A percentile compares a stretch with the other conserved stretches of the same genome.
phyloP scores from a whole-genome alignment of 2,888 invertebrate genomes.

The Linyphia triangularis region DNA sequence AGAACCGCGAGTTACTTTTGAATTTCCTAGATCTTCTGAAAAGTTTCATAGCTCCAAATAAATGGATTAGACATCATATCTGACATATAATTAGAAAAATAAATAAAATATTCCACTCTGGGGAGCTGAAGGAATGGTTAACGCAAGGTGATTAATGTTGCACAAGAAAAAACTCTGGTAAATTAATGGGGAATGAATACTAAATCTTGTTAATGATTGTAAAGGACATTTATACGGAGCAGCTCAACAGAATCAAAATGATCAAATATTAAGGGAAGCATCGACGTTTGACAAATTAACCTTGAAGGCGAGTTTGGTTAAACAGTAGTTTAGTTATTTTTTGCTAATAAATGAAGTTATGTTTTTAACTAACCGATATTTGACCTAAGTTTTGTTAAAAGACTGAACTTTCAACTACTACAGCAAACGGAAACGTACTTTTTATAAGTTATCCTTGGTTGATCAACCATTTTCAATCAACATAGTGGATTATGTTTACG shows the following conservation, averaged over 20 bases:
- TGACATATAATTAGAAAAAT: neutral
- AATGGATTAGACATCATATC: neutral
- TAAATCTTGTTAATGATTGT: neutral
- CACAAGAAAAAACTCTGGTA: neutral
- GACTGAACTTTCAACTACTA: too few species aligned
- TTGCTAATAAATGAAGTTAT: too few species aligned
- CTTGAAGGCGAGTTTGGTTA: neutral
- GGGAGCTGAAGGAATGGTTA: neutral
- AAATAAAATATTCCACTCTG: neutral
- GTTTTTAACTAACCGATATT: too few species aligned
- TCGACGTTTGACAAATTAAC: neutral
- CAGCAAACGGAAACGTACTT: too few species aligned
- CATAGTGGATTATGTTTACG: too few species aligned
- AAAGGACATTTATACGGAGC: neutral
- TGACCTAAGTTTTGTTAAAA: too few species aligned
- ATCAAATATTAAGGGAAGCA: neutral
- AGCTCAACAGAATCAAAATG: neutral
- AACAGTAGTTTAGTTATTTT: too few species aligned
- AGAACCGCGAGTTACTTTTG: too few species aligned
- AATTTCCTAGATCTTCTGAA: too few species aligned
- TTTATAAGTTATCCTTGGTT: too few species aligned
- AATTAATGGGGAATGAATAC: neutral
- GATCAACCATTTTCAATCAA: too few species aligned
- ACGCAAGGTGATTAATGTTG: neutral
- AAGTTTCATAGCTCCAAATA: too few species aligned